Percentiles rank a stretch among this genome's conserved stretches.
These are phyloP conservation scores for Gymnodraco acuticeps DNA, from an alignment of 2,797 vertebrate genomes.

Conservation along the genomic window DNA sequence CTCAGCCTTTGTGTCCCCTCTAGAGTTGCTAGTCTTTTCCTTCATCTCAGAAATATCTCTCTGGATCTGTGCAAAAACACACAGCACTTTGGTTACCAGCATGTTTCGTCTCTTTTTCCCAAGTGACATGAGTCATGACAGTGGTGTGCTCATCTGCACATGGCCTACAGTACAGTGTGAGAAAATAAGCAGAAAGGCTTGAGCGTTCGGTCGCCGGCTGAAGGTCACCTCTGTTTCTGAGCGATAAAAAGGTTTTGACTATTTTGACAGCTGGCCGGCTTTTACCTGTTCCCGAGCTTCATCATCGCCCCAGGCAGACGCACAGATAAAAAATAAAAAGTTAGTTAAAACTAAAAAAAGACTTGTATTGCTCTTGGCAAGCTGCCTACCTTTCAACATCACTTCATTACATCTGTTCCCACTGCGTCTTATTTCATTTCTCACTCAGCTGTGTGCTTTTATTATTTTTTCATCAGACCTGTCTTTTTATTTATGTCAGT, in stretches of 20 bases:
- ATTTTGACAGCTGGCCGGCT: constrained; percentile 74
- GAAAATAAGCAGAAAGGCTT: constrained; percentile 53
- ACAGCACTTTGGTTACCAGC: constrained; percentile 24
- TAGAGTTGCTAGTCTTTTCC: constrained; percentile 32
- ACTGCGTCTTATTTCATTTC: constrained; percentile 36
- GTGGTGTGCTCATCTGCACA: constrained; percentile 35
- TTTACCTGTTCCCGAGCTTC: constrained; percentile 62
- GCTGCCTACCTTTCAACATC: constrained; percentile 5
- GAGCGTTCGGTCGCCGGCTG: constrained; percentile 41
- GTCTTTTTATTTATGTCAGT: constrained; percentile 31
- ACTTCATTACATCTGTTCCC: constrained; percentile 14
- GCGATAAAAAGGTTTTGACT: constrained; percentile 68
- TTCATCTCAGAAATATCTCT: constrained; percentile 48
- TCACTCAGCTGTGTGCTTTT: constrained; percentile 23
- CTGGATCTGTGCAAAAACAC: constrained; percentile 20
- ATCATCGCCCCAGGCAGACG: constrained; percentile 38
- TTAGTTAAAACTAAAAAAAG: constrained; percentile 24
- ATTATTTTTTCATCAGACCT: constrained; percentile 5
- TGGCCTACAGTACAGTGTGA: constrained; percentile 24
- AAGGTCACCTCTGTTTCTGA: constrained; percentile 75
- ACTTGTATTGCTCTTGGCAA: constrained; percentile 5
- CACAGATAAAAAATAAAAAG: constrained; percentile 20
- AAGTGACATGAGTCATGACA: background rate
- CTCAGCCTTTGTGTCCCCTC: constrained; percentile 44
- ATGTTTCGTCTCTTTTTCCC: constrained; percentile 30